A percentile compares a stretch with the other conserved stretches of the same genome.
phyloP scores from a whole-genome alignment of 2,797 vertebrate species.

The Enteromius treurensis region DNA sequence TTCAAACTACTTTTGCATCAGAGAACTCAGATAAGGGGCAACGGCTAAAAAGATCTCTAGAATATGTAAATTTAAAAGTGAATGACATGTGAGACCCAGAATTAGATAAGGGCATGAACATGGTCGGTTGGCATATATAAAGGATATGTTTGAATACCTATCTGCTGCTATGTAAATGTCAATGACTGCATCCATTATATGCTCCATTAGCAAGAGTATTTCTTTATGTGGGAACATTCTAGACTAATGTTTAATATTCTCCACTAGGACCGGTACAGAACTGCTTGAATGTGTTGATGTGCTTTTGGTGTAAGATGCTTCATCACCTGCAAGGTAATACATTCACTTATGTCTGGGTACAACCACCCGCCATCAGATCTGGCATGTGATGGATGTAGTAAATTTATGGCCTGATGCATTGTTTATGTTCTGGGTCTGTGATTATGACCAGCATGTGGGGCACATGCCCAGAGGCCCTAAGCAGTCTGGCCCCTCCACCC shows the following conservation, averaged over 20 bases:
- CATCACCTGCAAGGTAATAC: not conserved
- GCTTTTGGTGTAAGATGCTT: not conserved
- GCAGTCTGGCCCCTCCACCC: slow-evolving; percentile 17
- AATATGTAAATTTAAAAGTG: slow-evolving; percentile 6
- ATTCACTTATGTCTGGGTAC: not conserved
- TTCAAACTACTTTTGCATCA: not conserved
- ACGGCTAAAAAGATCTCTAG: slow-evolving; percentile 2
- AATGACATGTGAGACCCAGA: not conserved
- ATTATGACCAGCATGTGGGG: slow-evolving; percentile 17
- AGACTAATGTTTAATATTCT: not conserved
- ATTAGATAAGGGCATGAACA: not conserved
- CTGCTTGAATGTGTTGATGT: not conserved
- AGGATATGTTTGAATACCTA: slow-evolving; percentile 16
- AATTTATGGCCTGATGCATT: not conserved
- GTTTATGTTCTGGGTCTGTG: not conserved
- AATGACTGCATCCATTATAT: not conserved
- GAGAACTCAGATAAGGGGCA: slow-evolving; percentile 8
- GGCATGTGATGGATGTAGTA: slow-evolving; percentile 2
- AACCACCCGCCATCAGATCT: not conserved
- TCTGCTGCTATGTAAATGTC: slow-evolving; percentile 28
- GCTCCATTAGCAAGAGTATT: not conserved
- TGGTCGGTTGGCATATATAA: not conserved
- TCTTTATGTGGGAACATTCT: not conserved
- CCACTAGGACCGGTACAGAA: not conserved
- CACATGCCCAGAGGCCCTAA: slow-evolving; percentile 36